phyloP scores from a whole-genome alignment of 2,113 vertebrate species.

The Actenoides hombroni region DNA sequence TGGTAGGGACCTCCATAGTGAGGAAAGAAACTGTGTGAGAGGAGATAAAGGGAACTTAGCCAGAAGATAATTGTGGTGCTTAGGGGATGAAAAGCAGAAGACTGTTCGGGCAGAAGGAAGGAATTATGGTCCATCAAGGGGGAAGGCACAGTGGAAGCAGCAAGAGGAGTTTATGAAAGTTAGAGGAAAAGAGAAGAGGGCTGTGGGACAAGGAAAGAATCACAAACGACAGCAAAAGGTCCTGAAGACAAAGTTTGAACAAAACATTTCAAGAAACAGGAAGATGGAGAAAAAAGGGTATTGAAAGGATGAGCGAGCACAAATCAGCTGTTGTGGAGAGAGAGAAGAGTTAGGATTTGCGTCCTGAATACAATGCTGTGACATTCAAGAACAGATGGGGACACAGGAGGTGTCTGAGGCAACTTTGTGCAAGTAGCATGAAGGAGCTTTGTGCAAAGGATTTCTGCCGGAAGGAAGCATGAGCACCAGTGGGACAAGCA shows the following conservation, averaged over 20 bases:
- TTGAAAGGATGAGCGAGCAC: background rate
- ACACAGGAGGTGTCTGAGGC: background rate
- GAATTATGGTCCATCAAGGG: background rate
- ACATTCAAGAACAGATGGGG: background rate
- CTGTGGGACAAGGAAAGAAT: background rate
- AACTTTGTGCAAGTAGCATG: background rate
- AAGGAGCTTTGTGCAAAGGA: background rate
- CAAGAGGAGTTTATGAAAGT: background rate
- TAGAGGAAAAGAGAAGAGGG: background rate
- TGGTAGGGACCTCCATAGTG: background rate
- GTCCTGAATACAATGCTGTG: background rate
- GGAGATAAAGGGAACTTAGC: background rate
- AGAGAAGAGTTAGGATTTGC: background rate
- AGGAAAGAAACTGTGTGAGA: background rate
- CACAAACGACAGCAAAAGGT: background rate
- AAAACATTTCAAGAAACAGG: background rate
- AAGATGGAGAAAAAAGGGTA: background rate
- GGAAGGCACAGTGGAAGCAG: background rate
- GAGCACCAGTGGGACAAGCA: background rate
- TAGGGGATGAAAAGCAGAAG: background rate
- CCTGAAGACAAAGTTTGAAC: background rate
- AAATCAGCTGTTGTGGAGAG: background rate
- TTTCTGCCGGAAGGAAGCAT: background rate
- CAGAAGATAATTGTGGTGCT: background rate
- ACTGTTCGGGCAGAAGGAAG: background rate